Evolutionary conservation across 2,797 vertebrate species (phyloP).

Genomic region (Pipistrellus pipistrellus): DNA sequence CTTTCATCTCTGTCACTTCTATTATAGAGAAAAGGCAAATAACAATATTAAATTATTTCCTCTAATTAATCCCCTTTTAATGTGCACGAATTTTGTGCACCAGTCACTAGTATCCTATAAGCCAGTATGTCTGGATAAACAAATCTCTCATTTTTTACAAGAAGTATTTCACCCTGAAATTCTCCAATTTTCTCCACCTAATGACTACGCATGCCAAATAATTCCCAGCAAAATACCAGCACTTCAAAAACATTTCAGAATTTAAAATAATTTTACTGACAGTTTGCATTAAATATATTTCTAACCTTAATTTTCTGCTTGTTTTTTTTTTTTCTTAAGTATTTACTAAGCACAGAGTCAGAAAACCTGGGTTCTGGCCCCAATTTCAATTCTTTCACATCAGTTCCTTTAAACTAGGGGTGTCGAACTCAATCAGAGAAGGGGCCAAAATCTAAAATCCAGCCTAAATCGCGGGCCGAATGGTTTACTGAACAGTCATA

Average conservation of each 20-base stretch:
- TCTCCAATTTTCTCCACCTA: background rate
- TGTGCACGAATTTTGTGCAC: too few species aligned
- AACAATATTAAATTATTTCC: too few species aligned
- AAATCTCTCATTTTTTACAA: background rate
- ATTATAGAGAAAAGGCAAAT: too few species aligned
- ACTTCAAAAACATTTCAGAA: constrained; percentile 46
- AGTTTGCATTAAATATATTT: background rate
- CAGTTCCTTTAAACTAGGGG: constrained; percentile 40
- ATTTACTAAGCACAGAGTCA: constrained; percentile 30
- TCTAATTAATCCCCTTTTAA: too few species aligned
- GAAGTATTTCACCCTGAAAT: background rate
- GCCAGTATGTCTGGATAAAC: background rate
- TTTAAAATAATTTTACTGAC: constrained; percentile 32
- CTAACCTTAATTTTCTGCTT: background rate
- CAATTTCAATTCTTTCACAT: background rate
- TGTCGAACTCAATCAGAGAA: too few species aligned
- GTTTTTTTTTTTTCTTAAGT: background rate
- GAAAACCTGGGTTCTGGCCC: background rate
- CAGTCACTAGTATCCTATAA: background rate
- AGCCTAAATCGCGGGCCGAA: too few species aligned
- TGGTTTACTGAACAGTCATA: too few species aligned
- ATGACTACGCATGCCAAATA: background rate
- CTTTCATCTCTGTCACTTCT: too few species aligned
- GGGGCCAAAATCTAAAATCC: too few species aligned
- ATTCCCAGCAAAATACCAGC: constrained; percentile 19